phyloP scores from a whole-genome alignment of 2,113 vertebrate genomes.

The Sander vitreus region DNA sequence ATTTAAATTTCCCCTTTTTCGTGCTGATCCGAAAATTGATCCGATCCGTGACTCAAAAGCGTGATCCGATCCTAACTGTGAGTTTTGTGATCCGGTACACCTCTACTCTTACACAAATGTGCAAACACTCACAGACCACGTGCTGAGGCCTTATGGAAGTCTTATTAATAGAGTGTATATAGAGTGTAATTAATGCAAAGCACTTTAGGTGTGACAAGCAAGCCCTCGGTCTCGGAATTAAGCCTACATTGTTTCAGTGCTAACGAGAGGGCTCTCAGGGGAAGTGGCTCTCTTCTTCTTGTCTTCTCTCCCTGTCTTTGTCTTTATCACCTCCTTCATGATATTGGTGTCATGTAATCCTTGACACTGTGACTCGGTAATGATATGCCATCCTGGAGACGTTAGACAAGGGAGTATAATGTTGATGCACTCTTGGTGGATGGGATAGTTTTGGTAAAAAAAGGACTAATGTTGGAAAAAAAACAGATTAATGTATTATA shows the following conservation, averaged over 20 bases:
- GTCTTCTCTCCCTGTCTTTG: slow-evolving; percentile 53
- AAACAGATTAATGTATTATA: neutral
- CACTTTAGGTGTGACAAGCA: slow-evolving; percentile 73
- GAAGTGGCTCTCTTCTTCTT: slow-evolving; percentile 48
- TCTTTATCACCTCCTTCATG: slow-evolving; percentile 66
- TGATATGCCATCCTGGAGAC: slow-evolving; percentile 26
- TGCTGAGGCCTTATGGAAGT: slow-evolving; percentile 54
- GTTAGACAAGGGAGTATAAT: slow-evolving; percentile 12
- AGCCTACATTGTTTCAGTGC: slow-evolving; percentile 74
- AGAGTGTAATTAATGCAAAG: slow-evolving; percentile 78
- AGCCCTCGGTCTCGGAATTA: slow-evolving; percentile 65
- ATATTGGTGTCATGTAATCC: slow-evolving; percentile 70
- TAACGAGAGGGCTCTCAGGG: slow-evolving; percentile 68
- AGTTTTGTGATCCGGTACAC: too few relatives aligned
- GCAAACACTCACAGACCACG: slow-evolving; percentile 7
- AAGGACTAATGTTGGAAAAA: neutral
- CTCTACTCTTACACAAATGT: neutral
- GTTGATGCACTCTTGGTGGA: slow-evolving; percentile 20
- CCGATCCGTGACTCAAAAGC: too few relatives aligned
- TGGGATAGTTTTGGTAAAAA: neutral
- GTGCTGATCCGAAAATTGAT: too few relatives aligned
- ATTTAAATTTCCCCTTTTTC: too few relatives aligned
- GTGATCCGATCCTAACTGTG: too few relatives aligned
- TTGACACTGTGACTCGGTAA: slow-evolving; percentile 42
- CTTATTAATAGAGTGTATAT: slow-evolving; percentile 72